phyloP scores from a whole-genome alignment of 2,113 vertebrate genomes.

The Tragelaphus strepsiceros region DNA sequence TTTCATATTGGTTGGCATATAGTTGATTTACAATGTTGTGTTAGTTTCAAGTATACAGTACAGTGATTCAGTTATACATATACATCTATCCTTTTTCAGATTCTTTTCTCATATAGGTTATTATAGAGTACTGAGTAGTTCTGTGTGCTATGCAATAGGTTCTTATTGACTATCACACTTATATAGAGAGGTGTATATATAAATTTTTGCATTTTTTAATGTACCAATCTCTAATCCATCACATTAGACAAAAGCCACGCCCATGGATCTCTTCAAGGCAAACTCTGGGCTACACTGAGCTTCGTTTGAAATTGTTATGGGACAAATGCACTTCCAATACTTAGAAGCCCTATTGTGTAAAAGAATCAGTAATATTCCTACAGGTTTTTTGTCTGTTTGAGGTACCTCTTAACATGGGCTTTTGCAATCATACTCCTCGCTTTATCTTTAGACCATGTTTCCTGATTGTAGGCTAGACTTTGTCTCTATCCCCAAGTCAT shows the following conservation, averaged over 20 bases:
- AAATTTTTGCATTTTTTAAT: not conserved
- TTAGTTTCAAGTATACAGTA: not conserved
- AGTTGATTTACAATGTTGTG: not conserved
- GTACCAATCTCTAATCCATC: not conserved
- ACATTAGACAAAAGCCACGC: not conserved
- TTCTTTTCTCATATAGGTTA: not conserved
- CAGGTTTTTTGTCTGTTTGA: not conserved
- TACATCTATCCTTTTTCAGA: not conserved
- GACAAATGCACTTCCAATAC: not conserved
- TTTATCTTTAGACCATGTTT: not conserved
- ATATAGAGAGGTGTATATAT: not conserved
- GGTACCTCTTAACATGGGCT: not conserved
- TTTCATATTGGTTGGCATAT: not conserved
- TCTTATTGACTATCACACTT: not conserved
- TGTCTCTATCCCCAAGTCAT: not conserved
- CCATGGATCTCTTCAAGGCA: not conserved
- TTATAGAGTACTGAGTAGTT: not conserved
- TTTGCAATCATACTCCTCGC: not conserved
- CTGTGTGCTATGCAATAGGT: not conserved
- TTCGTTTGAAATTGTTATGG: not conserved
- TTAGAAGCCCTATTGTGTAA: not conserved
- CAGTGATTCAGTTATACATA: not conserved
- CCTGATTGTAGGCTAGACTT: not conserved
- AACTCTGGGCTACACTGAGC: not conserved
- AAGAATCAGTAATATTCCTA: not conserved